A percentile compares a stretch with the other conserved stretches of the same genome.
Conservation (phyloP, 2,888 invertebrate genomes). For the Eristalinus aeneus region DNA sequence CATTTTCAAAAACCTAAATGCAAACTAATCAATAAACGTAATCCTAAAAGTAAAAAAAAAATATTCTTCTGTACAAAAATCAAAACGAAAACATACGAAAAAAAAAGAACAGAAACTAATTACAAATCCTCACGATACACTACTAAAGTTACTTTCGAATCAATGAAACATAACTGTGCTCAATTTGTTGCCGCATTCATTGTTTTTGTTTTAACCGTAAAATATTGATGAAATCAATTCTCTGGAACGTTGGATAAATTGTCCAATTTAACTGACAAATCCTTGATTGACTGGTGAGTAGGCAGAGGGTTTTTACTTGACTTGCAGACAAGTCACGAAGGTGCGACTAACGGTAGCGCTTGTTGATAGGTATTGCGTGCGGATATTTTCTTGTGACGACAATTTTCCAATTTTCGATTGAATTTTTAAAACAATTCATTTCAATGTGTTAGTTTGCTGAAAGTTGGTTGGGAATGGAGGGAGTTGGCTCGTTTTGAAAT, state of each 20-base stretch:
- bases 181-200: not conserved
- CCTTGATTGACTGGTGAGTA: slow-evolving; percentile 57
- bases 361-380: not conserved
- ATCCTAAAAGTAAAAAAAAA: not conserved
- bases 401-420: slow-evolving; percentile 65
- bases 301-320: slow-evolving; percentile 17
- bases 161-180: slow-evolving; percentile 35
- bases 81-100: not conserved
- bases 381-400: slow-evolving; percentile 29
- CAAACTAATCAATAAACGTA: slow-evolving; percentile 42
- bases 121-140: slow-evolving; percentile 53
- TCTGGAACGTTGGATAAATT: slow-evolving; percentile 60
- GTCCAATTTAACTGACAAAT: slow-evolving; percentile 70
- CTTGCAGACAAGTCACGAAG: slow-evolving; percentile 64
- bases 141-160: not conserved
- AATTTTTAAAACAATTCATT: slow-evolving; percentile 63
- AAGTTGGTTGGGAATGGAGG: not conserved
- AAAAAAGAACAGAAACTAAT: slow-evolving; percentile 16
- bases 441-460: slow-evolving; percentile 15
- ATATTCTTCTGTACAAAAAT: not conserved
- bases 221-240: slow-evolving; percentile 68
- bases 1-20: slow-evolving; percentile 37
- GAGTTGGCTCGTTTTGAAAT: slow-evolving; percentile 9
- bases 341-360: slow-evolving; percentile 30
- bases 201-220: slow-evolving; percentile 31